A percentile compares a stretch with the other conserved stretches of the same genome.
These are phyloP conservation scores for Drosophila pseudoobscura DNA, from an alignment of 1,140 invertebrate species.

Conservation along the genomic window DNA sequence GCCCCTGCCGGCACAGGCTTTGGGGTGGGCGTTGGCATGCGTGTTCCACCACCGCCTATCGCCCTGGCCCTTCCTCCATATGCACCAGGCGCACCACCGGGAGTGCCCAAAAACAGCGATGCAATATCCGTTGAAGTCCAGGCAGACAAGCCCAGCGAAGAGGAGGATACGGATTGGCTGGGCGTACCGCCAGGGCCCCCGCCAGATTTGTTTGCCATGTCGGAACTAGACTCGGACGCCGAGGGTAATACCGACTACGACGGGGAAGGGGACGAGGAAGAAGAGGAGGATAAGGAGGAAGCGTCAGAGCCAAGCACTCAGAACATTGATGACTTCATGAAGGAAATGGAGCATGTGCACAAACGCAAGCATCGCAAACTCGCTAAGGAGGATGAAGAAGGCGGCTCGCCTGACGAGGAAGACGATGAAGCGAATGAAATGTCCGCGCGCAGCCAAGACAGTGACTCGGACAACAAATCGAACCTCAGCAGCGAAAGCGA, in stretches of 20 bases:
- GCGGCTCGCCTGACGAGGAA: constrained; percentile 11
- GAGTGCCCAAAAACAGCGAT: constrained; percentile 64
- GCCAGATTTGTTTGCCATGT: constrained; percentile 87
- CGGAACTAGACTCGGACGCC: constrained; percentile 83
- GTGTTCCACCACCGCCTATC: constrained; percentile 74
- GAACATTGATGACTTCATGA: constrained; percentile 96
- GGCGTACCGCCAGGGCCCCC: constrained; percentile 94
- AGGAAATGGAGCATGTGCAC: constrained; percentile 94
- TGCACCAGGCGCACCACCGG: constrained; percentile 74
- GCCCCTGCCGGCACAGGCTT: constrained; percentile 6
- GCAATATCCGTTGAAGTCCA: constrained; percentile 11
- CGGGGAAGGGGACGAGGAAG: constrained; percentile 35
- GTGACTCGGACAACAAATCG: constrained; percentile 52
- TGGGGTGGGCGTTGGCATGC: constrained; percentile 42
- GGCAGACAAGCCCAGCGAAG: constrained; percentile 66
- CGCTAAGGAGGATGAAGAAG: constrained; percentile 36
- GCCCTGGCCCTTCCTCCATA: constrained; percentile 74
- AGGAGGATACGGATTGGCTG: constrained; percentile 86
- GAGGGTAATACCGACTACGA: constrained; percentile 84
- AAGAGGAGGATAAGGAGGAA: constrained; percentile 87
- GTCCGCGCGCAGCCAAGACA: constrained; percentile 20
- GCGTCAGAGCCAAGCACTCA: constrained; percentile 87
- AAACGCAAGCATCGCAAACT: constrained; percentile 85
- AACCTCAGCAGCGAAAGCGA: constrained; percentile 45
- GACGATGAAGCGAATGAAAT: constrained; percentile 40